Base-by-base conservation (phyloP, 2,888 invertebrate genomes). In the Steinernema scapterisci region DNA sequence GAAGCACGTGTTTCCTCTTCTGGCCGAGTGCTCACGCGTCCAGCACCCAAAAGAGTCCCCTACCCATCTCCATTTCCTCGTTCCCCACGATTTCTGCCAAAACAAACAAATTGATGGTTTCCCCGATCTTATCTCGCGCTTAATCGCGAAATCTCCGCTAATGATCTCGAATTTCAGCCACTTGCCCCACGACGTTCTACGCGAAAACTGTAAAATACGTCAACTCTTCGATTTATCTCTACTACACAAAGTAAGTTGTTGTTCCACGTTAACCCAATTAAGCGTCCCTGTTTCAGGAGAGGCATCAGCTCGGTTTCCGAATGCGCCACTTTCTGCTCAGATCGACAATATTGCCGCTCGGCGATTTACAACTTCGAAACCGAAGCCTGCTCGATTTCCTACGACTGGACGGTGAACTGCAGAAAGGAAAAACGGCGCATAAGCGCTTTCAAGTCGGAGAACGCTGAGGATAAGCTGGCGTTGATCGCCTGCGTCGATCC, bases 271-370 rank as follows among this genome's bases (percentile, higher is more conserved):
- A 52, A 23, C 70, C 31, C 71, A 46, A 31, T 38, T 38, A 6
- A 38, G 9, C 5, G 38, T 38, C 38, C 16, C 71, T 25, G 72
- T 77, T 82, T 74, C 79, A 84, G 85, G 63, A 80, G 78, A 70
- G 80, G 82, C 48, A 78, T 84, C 3, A 56, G 75, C 7, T 75
- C 83, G 6, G 82, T 80, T n/a, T 77, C 81, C 19, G 84, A 81
- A 51, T 87, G 87, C 76, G 86, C 86, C 16, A 77, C 71, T 1
- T 82, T 84, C 73, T 87, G 87, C 76, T 81, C 79, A 7, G 80
- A 83, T 27, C 80, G 83, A 13, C 82, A 86, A 52, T 85, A 87
- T 76, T 87, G 87, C 73, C 78, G 83, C 21, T 81, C 84, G 23
- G 87, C 87, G 19, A 81, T 86, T 31, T 87, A 80, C 76, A 84